Conservation (phyloP, 2,113 vertebrate species). For the Pogonocichla stellata region DNA sequence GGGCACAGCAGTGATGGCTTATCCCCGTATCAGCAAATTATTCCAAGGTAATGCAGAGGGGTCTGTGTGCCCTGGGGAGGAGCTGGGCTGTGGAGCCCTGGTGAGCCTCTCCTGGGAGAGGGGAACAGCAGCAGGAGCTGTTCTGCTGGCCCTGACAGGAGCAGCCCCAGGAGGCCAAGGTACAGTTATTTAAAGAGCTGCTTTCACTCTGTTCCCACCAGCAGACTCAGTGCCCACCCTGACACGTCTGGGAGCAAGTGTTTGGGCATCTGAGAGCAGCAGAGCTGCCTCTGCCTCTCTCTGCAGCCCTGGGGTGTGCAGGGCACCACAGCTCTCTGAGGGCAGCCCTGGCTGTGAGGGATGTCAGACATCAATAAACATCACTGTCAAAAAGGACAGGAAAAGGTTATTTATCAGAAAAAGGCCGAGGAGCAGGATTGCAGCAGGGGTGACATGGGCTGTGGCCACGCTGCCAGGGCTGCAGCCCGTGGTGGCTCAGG, state of each 20-base stretch:
- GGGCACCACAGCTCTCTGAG: background rate
- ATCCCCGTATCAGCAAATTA: background rate
- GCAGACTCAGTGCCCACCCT: background rate
- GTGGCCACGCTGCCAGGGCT: background rate
- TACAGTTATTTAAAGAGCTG: background rate
- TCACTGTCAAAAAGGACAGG: conserved; percentile 57
- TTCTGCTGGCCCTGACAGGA: background rate
- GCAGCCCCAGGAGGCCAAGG: background rate
- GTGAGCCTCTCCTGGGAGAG: background rate
- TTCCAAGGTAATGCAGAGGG: background rate
- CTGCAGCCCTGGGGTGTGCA: accelerated
- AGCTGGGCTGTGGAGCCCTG: background rate
- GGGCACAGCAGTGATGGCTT: background rate
- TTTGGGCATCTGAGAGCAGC: background rate
- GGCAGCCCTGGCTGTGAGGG: conserved; percentile 28
- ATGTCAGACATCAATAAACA: conserved; percentile 41
- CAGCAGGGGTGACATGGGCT: background rate
- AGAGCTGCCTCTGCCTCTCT: background rate
- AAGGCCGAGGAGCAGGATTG: background rate
- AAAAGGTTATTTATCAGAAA: conserved; percentile 42
- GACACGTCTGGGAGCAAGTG: background rate
- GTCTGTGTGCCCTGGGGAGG: background rate
- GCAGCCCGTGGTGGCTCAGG: no score
- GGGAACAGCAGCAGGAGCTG: background rate
- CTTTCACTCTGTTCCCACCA: background rate